Conservation (phyloP, 2,113 vertebrate species). For the Coturnix japonica region DNA sequence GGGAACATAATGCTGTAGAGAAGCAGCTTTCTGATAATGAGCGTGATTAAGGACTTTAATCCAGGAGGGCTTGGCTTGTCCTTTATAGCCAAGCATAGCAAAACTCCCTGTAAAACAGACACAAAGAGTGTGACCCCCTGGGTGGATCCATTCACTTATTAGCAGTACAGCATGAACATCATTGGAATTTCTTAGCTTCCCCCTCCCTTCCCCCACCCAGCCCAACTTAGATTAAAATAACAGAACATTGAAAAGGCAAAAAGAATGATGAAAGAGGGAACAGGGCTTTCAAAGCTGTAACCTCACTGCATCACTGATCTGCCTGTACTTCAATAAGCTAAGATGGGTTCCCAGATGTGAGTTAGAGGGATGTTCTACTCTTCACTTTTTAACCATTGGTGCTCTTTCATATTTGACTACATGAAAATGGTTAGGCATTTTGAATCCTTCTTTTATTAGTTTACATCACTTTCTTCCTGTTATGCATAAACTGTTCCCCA, state of each 20-base stretch:
- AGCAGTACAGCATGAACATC: not conserved
- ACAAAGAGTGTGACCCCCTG: not conserved
- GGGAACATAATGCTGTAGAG: constrained; percentile 46
- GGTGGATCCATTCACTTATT: not conserved
- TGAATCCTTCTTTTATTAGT: constrained; percentile 64
- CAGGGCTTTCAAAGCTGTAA: not conserved
- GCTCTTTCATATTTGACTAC: not conserved
- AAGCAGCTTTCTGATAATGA: constrained; percentile 39
- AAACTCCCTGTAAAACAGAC: constrained; percentile 69
- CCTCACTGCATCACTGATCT: not conserved
- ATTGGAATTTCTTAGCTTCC: not conserved
- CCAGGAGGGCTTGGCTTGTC: constrained; percentile 51
- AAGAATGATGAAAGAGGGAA: not conserved
- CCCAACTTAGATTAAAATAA: not conserved
- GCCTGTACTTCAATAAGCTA: not conserved
- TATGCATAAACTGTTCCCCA: constrained; percentile 7
- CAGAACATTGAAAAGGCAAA: not conserved
- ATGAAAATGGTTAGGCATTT: constrained; percentile 13
- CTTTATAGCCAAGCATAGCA: constrained; percentile 57
- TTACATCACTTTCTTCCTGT: constrained; percentile 45
- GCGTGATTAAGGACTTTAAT: constrained; percentile 51
- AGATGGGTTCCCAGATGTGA: not conserved
- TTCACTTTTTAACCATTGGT: not conserved
- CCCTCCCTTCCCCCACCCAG: too few species aligned
- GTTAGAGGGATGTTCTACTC: not conserved